Evolutionary conservation across 1,140 invertebrate species (phyloP).

Genomic region (Zaprionus camerounensis): DNA sequence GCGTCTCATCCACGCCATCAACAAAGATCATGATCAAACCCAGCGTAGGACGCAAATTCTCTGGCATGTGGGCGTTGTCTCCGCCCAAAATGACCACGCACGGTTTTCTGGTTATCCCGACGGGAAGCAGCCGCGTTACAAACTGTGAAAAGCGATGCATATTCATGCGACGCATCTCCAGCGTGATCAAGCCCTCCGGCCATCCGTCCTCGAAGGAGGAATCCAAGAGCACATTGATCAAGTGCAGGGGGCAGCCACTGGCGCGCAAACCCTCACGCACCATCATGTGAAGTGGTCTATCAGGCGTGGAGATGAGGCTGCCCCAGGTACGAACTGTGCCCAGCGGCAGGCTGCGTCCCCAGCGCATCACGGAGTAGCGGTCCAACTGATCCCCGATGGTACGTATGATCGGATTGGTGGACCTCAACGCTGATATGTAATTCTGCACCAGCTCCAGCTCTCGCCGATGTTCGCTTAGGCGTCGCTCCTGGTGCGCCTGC

Average conservation of each 20-base stretch:
- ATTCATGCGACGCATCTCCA: constrained; percentile 55
- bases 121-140: constrained; percentile 48
- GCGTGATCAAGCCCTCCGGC: constrained; percentile 53
- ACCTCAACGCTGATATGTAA: constrained; percentile 57
- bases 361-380: constrained; percentile 60
- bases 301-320: constrained; percentile 66
- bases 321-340: constrained; percentile 55
- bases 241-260: constrained; percentile 56
- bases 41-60: constrained; percentile 50
- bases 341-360: constrained; percentile 43
- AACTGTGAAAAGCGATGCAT: constrained; percentile 34
- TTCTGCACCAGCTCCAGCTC: constrained; percentile 66
- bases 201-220: constrained; percentile 63
- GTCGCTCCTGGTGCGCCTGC: constrained; percentile 29
- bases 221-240: constrained; percentile 57
- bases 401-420: constrained; percentile 58
- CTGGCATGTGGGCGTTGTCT: constrained; percentile 66
- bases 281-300: constrained; percentile 46
- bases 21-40: constrained; percentile 63
- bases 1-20: constrained; percentile 55
- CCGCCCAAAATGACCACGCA: constrained; percentile 54
- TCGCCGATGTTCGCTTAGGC: constrained; percentile 41
- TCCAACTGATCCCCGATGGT: constrained; percentile 65
- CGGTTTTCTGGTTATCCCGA: constrained; percentile 28
- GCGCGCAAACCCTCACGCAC: constrained; percentile 48